A percentile compares a stretch with the other conserved stretches of the same genome.
Conservation (phyloP, 2,797 vertebrate genomes). For the Meda fulgida region DNA sequence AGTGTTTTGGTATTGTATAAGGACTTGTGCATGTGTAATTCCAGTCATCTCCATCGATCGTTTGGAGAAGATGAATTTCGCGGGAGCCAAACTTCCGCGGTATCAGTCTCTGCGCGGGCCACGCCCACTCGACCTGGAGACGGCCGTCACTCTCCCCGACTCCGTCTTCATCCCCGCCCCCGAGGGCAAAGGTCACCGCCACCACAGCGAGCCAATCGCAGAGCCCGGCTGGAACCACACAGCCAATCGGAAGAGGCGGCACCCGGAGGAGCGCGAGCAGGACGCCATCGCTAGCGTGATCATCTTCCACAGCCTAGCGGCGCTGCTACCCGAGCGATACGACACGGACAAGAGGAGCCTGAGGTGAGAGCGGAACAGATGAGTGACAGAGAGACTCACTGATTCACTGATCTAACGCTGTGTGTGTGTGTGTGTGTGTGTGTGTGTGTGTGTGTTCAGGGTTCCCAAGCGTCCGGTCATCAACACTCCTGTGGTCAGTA, state of each 20-base stretch:
- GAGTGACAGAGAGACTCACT: conserved; percentile 1
- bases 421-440: too few species aligned
- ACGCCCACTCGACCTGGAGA: conserved; percentile 86
- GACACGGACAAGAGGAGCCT: conserved; percentile 94
- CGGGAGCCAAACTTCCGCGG: conserved; percentile 85
- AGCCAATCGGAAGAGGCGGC: conserved; percentile 78
- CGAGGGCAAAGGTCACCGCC: conserved; percentile 74
- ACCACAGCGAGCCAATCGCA: conserved; percentile 73
- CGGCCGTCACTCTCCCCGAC: conserved; percentile 87
- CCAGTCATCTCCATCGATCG: conserved; percentile 93
- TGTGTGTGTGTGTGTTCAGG: conserved; percentile 71
- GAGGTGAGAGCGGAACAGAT: conserved; percentile 73
- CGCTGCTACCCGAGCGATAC: conserved; percentile 88
- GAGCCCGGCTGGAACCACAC: conserved; percentile 73
- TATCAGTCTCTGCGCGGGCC: conserved; percentile 88
- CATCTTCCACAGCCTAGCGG: conserved; percentile 91
- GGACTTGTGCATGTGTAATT: neutral
- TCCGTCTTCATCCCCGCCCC: conserved; percentile 80
- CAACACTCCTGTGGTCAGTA: conserved; percentile 93
- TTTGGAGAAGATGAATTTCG: conserved; percentile 89
- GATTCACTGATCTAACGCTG: neutral
- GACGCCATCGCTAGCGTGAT: conserved; percentile 92
- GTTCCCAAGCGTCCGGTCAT: conserved; percentile 94
- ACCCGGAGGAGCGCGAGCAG: conserved; percentile 79
- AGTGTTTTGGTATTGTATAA: neutral